These are phyloP conservation scores for Platynereis dumerilii DNA, from an alignment of 2,888 invertebrate species.

Conservation along the genomic window DNA sequence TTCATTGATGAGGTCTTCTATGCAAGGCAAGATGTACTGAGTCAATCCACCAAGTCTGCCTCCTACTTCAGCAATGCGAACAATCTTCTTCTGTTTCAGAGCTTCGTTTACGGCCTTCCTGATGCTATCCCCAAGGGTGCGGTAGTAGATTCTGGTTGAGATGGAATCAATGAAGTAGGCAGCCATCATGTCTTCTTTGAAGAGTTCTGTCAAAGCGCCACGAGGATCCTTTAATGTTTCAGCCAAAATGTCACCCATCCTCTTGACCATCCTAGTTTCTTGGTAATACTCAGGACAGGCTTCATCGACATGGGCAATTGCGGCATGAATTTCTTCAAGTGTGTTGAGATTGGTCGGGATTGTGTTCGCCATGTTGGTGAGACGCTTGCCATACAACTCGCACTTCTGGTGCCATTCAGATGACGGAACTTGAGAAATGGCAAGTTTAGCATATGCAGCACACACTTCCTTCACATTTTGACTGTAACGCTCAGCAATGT, in stretches of 20 bases:
- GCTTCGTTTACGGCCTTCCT: conserved; percentile 12
- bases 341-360: conserved; percentile 8
- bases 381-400: conserved; percentile 1
- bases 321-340: no score
- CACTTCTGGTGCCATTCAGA: conserved; percentile 3
- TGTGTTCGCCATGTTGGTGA: conserved; percentile 10
- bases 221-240: conserved; percentile 19
- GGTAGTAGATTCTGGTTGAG: conserved; percentile 20
- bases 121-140: conserved; percentile 12
- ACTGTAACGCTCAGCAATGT: conserved; percentile 7
- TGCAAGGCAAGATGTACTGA: conserved; percentile 11
- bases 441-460: conserved; percentile 10
- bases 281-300: conserved; percentile 11
- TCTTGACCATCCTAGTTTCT: conserved; percentile 18
- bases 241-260: conserved; percentile 18
- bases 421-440: neutral
- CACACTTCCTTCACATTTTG: conserved; percentile 1
- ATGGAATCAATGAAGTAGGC: conserved; percentile 24
- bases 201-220: conserved; percentile 20
- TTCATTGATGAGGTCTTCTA: conserved; percentile 13
- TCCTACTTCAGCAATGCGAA: conserved; percentile 22
- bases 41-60: conserved; percentile 25
- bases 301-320: neutral
- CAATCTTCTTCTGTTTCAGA: conserved; percentile 15
- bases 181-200: conserved; percentile 21